Evolutionary conservation across 2,113 vertebrate species (phyloP), one percentile per base, ranked within the genome.

Genomic region (Rhodinocichla rosea): DNA sequence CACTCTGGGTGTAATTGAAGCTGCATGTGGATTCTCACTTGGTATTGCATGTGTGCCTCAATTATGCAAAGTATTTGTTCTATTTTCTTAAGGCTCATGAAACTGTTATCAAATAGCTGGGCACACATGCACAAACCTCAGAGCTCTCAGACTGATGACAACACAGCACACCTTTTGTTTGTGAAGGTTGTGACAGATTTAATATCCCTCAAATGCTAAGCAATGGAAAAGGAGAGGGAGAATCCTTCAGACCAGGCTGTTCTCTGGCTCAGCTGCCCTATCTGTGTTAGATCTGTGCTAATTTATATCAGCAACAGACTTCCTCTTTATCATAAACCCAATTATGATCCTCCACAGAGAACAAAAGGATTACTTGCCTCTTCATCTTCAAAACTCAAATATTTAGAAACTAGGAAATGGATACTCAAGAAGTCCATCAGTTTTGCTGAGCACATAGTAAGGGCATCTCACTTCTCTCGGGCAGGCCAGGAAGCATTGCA

Each of bases 331-430:
- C 33, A 16, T 87, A 70, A 95, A 94, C 35, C 23, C 47, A 80
- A 7, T 88, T 80, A 77, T 15, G 55, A 59, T 86, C 52, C 56
- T 86, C 40, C 65, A 50, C 28, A 42, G 65, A 92, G 65, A 92
- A 91, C 89, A 94, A 87, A 42, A 87, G 57, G 69, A 71, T 87
- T 62, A 49, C 39, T 95, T 76, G 33, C 26, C 26, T 87, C 87
- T 75, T 87, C 11, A 1, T 84, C 87, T 87, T 81, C 69, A 82
- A 75, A 93, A 10, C 47, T 53, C 64, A 92, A 92, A 85, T 90
- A 85, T 94, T 95, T 90, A 88, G 60, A 78, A 93, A 81, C 37
- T 83, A 90, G 87, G 79, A 83, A 80, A 78, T 86, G 71, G 75
- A 45, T 77, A 67, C 75, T 91, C 39, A 49, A 81, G 69, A 42